phyloP scores from a whole-genome alignment of 2,113 vertebrate species.

The Gallinago media region DNA sequence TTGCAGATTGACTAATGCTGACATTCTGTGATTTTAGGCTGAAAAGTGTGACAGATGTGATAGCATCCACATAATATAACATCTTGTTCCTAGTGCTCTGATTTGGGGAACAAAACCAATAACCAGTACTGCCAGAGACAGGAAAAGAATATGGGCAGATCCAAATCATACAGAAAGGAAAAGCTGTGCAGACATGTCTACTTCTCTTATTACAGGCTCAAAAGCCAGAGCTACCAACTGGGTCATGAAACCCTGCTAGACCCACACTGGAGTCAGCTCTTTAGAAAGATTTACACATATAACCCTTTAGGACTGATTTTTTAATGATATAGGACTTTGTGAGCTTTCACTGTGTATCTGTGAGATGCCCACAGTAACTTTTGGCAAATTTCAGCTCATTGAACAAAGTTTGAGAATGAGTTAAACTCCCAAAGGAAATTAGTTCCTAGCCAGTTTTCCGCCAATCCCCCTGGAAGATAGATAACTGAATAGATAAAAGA shows the following conservation, averaged over 20 bases:
- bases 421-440: not conserved
- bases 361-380: not conserved
- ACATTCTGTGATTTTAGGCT: not conserved
- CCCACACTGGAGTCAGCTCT: not conserved
- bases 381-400: not conserved
- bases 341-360: not conserved
- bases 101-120: not conserved
- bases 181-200: accelerated
- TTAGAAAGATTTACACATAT: not conserved
- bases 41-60: not conserved
- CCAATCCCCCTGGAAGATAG: not conserved
- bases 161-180: not conserved
- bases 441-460: not conserved
- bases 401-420: not conserved
- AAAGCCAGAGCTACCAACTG: not conserved
- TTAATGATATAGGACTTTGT: not conserved
- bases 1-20: not conserved
- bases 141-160: not conserved
- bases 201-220: not conserved
- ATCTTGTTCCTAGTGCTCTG: not conserved
- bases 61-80: not conserved
- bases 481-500: not conserved
- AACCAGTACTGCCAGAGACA: not conserved
- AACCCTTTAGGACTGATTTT: not conserved
- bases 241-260: not conserved